Base-by-base conservation (phyloP, 2,888 invertebrate species). In the Pteria penguin region DNA sequence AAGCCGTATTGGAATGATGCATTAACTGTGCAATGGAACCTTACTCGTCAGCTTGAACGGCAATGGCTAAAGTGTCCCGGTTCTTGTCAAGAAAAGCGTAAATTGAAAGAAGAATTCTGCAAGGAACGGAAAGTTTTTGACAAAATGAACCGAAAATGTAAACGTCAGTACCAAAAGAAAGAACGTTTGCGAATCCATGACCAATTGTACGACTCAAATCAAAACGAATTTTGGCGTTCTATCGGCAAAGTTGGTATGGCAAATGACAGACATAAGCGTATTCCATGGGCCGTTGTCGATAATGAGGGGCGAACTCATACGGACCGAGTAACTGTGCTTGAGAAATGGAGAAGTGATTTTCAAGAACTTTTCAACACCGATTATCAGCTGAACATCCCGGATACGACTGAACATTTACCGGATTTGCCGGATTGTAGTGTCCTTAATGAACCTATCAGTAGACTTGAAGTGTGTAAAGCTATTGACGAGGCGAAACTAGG, bases 181-280 rank as follows among this genome's bases (percentile, higher is more conserved):
- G 26, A 67, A 11, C n/a, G 27, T 4, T 31, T 67, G 22, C 4
- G 24, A 22, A 22, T 67, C 14, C 18, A 4, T 24, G 29, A 61
- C 3, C 45, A 36, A 8, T 36, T 36, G 45, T 11, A 36, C 14
- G 45, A 36, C 14, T 45, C n/a, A 14, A 67, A 67, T 27, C 18
- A 26, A 4, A 4, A 31, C 4, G 68, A 58, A 27, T 68, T 68
- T 33, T 58, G 68, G 68, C 52, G 31, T 22, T 68, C 68, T 14
- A 58, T 68, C n/a, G 68, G 68, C n/a, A 68, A 22, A 66, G 45
- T 54, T 22, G 54, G 66, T 2, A n/a, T 66, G 29, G 54, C 36
- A n/a, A 45, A 2, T 3, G 54, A 66, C 26, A 1, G 66, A 24
- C 66, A 66, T 26, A 24, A 45, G 29, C 26, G 27, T 5, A 54